Evolutionary conservation across 2,888 invertebrate species (phyloP), one percentile per base, ranked within the genome.

Genomic region (Carterocephalus palaemon): DNA sequence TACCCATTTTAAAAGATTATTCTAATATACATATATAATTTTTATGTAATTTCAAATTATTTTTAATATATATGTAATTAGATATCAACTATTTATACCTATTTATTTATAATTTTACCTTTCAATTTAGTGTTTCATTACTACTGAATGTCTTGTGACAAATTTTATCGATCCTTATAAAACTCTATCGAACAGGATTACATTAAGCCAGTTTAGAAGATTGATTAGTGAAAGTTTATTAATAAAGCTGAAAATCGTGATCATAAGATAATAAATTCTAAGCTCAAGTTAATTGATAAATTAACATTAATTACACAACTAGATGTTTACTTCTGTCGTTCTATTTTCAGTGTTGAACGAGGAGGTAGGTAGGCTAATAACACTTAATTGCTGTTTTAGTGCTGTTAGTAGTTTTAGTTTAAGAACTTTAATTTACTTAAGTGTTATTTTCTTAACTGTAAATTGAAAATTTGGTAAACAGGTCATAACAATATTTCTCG

Each of bases 221-320:
- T 81, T 82, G 81, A 83, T 81, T 77, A 78, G 79, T 78, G 70
- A 75, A 83, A 84, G 77, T 82, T 83, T 77, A 73, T 76, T 77
- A 82, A 82, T 83, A 83, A 83, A 82, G 80, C 60, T 75, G 73
- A 73, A 72, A 75, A 67, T 74, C 74, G 74, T 78, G 78, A 81
- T 80, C 70, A 75, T 70, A 67, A 81, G 75, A 80, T 82, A 83
- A 83, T 83, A 81, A 82, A 83, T 83, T 83, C 81, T 78, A 80
- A 81, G 75, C 74, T 71, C 75, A 76, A 81, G 71, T 79, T 83
- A 83, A 84, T 84, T 81, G 80, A 81, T 81, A 81, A 78, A 81
- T 79, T 79, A 82, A 76, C 78, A 77, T 78, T 82, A 83, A 84
- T 84, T 84, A 81, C 79, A 79, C 79, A 83, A 83, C 71, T 83